Base-by-base conservation (phyloP, 2,888 invertebrate species). In the Lasioglossum morio region DNA sequence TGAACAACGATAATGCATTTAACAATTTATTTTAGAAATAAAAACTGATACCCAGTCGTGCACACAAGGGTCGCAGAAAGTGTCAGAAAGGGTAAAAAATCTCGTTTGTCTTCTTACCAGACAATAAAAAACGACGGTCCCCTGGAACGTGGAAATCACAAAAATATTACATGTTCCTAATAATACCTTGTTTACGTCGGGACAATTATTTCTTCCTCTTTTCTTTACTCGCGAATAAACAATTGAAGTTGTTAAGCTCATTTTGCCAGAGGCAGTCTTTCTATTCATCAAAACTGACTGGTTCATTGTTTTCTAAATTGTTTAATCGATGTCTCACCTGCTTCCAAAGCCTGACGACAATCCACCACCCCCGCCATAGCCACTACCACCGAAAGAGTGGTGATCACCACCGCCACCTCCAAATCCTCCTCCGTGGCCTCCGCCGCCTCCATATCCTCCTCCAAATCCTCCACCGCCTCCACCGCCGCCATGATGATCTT, bases 301-400 rank as follows among this genome's bases (percentile, higher is more conserved):
- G n/a, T 27, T 57, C 53, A 46, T 30, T 16, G 34, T 43, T 60
- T 72, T 48, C 4, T 23, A 4, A 34, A 34, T 72, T 1, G 12
- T 27, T 57, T 57, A 2, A 40, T 5, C 4, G 40, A 78, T 77
- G 81, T 1, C 46, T 48, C 86, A 93, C 93, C 94, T 92, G 91
- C 92, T 90, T 46, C 92, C 92, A 57, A 93, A 92, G 34, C 91
- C 88, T 34, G 91, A 90, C 4, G 93, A 92, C 73, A 91, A 87
- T 63, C 73, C 89, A 34, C 82, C 79, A 5, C 82, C 84, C 1
- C 82, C 82, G 30, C 86, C 87, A 19, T 60, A 30, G 7, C 86
- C 69, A 16, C 78, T 60, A 27, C 27, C 57, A 1, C 82, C 79
- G 19, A 60, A 53, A 23, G 53, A 43, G 23, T 60, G 60, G 14